Base-by-base conservation (phyloP, 2,888 invertebrate genomes). In the Ophion ventricosus region DNA sequence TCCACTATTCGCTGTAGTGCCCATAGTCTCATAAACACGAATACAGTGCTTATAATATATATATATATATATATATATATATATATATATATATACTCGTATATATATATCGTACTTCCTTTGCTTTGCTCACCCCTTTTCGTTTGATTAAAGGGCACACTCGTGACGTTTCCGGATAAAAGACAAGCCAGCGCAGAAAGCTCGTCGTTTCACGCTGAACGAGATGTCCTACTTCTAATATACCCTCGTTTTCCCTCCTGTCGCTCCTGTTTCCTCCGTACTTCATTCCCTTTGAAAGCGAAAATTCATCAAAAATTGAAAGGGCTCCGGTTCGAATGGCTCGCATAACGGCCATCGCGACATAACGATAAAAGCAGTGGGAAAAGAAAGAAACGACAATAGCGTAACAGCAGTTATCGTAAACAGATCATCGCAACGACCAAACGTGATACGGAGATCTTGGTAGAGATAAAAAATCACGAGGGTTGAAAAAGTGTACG, bases 81-180 rank as follows among this genome's bases (percentile, higher is more conserved):
- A 43, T 43, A 25, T n/a, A 29, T 57, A 35, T 57, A n/a, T 43
- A 72, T 43, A 63, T 63, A 63, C n/a, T 29, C n/a, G 29, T 29
- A 70, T 29, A 35, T 69, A 20, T 61, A 69, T 20, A 20, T 49
- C 49, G 4, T 14, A 29, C 17, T 10, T 61, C 3, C 23, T 35
- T 56, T 29, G 35, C 72, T 64, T 17, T 64, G 43, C 70, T 56
- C 40, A 23, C 40, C 40, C 40, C 26, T 57, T 59, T 70, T 25
- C 70, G 70, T 70, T 81, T 81, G 81, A 81, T 81, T 75, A 81
- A 81, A 81, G 70, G 56, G 64, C 43, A 35, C 43, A 72, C 81
- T 70, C 57, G 70, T 70, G 49, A 64, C 75, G 63, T 57, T 81
- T 76, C 57, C 81, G 61, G 20, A 56, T 66, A 43, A 57, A 63